Conservation (phyloP, 2,888 invertebrate genomes). For the Peribatodes rhomboidaria region DNA sequence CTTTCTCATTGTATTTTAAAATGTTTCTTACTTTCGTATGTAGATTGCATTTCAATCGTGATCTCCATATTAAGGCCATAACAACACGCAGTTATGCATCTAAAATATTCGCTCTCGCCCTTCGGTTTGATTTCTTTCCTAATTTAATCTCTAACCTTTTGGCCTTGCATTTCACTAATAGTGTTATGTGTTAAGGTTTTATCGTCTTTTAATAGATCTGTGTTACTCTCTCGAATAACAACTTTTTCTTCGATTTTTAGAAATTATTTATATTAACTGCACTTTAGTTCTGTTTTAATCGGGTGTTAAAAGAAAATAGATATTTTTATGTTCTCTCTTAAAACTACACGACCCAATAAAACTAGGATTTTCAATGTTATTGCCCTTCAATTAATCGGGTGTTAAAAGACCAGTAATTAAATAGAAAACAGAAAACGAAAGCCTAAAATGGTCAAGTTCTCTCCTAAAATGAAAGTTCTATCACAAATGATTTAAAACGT, state of each 20-base stretch:
- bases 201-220: not conserved
- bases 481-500: not conserved
- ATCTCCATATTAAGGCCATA: slow-evolving; percentile 39
- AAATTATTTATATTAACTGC: not conserved
- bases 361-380: too few relatives aligned
- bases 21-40: slow-evolving; percentile 38
- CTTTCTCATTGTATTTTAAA: slow-evolving; percentile 35
- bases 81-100: slow-evolving; percentile 29
- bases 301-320: not conserved
- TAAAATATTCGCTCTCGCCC: slow-evolving; percentile 50
- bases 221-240: not conserved
- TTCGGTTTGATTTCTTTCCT: slow-evolving; percentile 51
- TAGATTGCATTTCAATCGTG: slow-evolving; percentile 36
- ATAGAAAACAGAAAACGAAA: not conserved
- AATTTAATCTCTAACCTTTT: slow-evolving; percentile 52
- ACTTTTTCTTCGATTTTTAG: not conserved
- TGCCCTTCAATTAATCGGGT: too few relatives aligned
- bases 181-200: slow-evolving; percentile 9
- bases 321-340: too few relatives aligned
- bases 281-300: not conserved
- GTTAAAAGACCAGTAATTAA: too few relatives aligned
- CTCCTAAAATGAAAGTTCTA: slow-evolving; percentile 3
- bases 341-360: too few relatives aligned
- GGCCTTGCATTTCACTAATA: slow-evolving; percentile 51
- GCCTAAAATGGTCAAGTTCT: not conserved